Evolutionary conservation across 2,888 invertebrate species (phyloP), one percentile per base, ranked within the genome.

Genomic region (Adineta ricciae): DNA sequence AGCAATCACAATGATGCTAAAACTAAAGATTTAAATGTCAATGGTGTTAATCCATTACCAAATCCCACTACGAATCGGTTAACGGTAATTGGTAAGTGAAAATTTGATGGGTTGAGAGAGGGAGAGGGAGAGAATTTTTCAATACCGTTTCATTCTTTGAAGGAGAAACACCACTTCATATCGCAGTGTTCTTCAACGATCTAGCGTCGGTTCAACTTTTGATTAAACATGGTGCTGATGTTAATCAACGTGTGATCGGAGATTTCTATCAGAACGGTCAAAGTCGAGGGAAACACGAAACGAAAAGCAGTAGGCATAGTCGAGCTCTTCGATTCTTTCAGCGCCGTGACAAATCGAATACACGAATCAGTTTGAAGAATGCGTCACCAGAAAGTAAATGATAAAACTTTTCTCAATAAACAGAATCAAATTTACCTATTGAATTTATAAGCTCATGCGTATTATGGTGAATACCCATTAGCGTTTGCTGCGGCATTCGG

Each of bases 401-500:
- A n/a, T n/a, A n/a, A 78, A 78, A 41, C 0, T 78, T 21, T n/a
- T 41, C 2, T 38, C 41, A 3, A 64, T 56, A 21, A 27, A 24
- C 27, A 27, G 27, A 64, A 64, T 56, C n/a, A n/a, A 27, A 50
- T 83, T 24, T 27, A 83, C 49, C 38, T 52, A 32, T 64, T 78
- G 2, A 19, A 86, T 38, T 78, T 54, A 41, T 82, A 87, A 91
- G 98, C 97, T 1, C 92, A 97, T 88, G 97, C 97, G 0, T 99
- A 99, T 90, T 93, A 97, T 87, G 99, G 99, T 0, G 98, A 99
- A 90, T 97, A 95, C 90, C 97, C 98, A 0, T 91, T 99, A 84
- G 95, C 97, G 0, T 99, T 98, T 95, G 95, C 97, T 0, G 97
- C 97, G 0, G 97, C 97, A 90, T 95, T 96, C 89, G 96, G 96